Evolutionary conservation across 1,140 invertebrate genomes (phyloP).

Genomic region (Nasonia giraulti): DNA sequence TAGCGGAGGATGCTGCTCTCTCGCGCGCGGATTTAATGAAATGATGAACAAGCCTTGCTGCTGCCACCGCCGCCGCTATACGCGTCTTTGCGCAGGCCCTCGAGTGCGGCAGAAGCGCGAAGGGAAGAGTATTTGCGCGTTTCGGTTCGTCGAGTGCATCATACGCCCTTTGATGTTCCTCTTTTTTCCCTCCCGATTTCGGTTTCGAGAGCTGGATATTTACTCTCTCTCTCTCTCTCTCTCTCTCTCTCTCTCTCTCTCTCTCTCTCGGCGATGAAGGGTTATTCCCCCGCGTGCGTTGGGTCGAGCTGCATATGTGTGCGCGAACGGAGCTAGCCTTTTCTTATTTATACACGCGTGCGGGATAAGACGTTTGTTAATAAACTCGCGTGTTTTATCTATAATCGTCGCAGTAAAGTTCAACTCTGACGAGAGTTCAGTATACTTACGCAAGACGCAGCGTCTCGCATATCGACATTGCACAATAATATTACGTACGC

Average conservation of each 20-base stretch:
- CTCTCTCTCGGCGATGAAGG: background rate
- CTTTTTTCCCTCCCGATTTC: background rate
- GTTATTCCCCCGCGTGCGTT: background rate
- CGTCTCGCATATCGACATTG: too few relatives aligned
- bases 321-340: too few relatives aligned
- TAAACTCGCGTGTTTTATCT: too few relatives aligned
- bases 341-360: background rate
- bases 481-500: too few relatives aligned
- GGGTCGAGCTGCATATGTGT: background rate
- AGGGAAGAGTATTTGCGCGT: background rate
- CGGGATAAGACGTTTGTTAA: too few relatives aligned
- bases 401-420: too few relatives aligned
- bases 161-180: background rate
- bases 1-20: conserved; percentile 7
- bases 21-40: conserved; percentile 41
- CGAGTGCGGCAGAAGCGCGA: background rate
- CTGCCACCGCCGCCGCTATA: background rate
- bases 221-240: background rate
- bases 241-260: too few relatives aligned
- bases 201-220: background rate
- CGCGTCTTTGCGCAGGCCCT: background rate
- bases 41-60: conserved; percentile 36
- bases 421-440: too few relatives aligned
- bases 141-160: background rate
- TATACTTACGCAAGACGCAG: too few relatives aligned